Evolutionary conservation across 2,888 invertebrate species (phyloP).

Genomic region (Hesperia comma): DNA sequence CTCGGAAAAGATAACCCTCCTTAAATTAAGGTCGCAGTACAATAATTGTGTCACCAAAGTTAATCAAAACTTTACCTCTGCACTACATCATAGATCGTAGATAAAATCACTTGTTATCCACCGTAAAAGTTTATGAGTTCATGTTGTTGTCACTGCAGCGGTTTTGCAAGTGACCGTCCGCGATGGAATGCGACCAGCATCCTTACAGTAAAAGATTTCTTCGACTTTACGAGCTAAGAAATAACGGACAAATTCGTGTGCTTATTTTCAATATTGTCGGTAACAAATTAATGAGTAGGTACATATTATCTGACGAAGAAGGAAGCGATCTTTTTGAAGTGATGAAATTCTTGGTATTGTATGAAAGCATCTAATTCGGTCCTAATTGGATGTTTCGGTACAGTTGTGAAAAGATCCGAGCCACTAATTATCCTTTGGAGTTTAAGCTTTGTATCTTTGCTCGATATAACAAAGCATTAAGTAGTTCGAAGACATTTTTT

Average conservation of each 20-base stretch:
- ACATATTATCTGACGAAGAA: conserved; percentile 13
- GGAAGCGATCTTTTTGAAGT: conserved; percentile 15
- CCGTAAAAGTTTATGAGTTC: conserved; percentile 30
- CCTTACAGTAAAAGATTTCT: neutral
- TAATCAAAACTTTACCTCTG: neutral
- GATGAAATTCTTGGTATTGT: conserved; percentile 14
- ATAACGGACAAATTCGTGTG: conserved; percentile 2
- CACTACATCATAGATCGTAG: neutral
- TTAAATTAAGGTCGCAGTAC: no score
- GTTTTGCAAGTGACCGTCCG: conserved; percentile 22
- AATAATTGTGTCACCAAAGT: neutral
- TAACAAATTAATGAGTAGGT: conserved; percentile 22
- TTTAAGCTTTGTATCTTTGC: neutral
- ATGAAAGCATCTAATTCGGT: conserved; percentile 29
- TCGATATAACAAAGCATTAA: no score
- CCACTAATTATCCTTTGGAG: neutral
- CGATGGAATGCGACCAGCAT: conserved; percentile 7
- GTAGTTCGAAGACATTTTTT: no score
- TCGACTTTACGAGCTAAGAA: neutral
- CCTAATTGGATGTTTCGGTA: conserved; percentile 13
- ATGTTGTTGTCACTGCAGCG: conserved; percentile 24
- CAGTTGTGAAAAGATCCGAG: conserved; percentile 12
- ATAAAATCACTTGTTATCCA: conserved; percentile 19
- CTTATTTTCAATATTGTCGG: neutral
- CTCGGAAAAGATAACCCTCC: no score